Conservation (phyloP, 1,140 invertebrate genomes). For the Brachionus angularis region DNA sequence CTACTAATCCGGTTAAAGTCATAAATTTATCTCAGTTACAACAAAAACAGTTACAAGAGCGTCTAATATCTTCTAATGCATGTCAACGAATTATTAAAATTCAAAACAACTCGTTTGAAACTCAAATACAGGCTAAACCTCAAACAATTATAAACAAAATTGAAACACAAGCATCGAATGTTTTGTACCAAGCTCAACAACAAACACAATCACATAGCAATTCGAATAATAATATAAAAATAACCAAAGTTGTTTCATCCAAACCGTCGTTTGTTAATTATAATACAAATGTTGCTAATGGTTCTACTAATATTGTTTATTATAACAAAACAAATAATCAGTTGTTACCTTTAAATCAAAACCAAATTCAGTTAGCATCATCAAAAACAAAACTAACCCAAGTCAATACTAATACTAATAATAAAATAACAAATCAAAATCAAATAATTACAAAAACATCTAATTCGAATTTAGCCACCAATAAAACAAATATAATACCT, state of each 20-base stretch:
- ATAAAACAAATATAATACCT: conserved; percentile 12
- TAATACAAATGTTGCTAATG: neutral
- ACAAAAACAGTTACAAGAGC: conserved; percentile 26
- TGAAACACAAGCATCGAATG: too few species aligned
- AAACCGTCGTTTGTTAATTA: neutral
- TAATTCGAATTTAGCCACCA: neutral
- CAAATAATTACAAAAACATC: neutral
- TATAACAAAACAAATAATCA: conserved; percentile 32
- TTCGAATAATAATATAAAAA: conserved; percentile 8
- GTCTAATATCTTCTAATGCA: conserved; percentile 5
- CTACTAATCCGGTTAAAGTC: conserved; percentile 29
- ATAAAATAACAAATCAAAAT: neutral
- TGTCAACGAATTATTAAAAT: conserved; percentile 35
- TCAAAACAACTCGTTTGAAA: neutral
- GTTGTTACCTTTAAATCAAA: too few species aligned
- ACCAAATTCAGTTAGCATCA: too few species aligned
- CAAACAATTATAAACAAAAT: too few species aligned
- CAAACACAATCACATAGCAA: neutral
- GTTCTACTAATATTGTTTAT: conserved; percentile 1
- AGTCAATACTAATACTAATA: neutral
- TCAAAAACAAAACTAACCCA: conserved; percentile 20
- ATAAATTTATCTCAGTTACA: conserved; percentile 25
- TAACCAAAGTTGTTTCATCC: conserved; percentile 29
- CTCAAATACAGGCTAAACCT: too few species aligned
- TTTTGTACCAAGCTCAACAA: too few species aligned